These are phyloP conservation scores for Odontomachus brunneus DNA, from an alignment of 1,140 invertebrate species.

Conservation along the genomic window DNA sequence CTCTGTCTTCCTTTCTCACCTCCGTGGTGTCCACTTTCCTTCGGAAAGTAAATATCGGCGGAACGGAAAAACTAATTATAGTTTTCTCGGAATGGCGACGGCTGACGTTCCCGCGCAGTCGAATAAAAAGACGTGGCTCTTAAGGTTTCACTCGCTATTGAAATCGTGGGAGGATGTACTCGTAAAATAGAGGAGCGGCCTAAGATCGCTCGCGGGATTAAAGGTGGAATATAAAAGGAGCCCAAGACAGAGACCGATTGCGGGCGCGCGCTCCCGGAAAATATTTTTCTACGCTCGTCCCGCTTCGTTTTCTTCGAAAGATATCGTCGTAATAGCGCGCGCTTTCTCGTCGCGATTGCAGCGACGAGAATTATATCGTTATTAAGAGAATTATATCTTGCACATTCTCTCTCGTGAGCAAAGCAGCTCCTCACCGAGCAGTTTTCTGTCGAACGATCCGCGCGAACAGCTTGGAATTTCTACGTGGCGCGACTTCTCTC, in stretches of 20 bases:
- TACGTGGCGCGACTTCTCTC: too few species aligned
- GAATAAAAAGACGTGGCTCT: slow-evolving; percentile 36
- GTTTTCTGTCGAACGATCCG: too few species aligned
- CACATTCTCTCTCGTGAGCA: neutral
- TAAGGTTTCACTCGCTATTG: slow-evolving; percentile 40
- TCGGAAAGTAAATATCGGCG: slow-evolving; percentile 63
- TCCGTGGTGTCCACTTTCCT: slow-evolving; percentile 33
- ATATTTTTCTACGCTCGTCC: slow-evolving; percentile 27
- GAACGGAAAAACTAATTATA: slow-evolving; percentile 71
- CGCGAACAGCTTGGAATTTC: too few species aligned
- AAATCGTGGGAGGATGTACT: slow-evolving; percentile 40
- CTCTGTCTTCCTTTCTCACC: neutral
- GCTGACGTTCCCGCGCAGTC: neutral
- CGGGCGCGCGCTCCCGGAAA: slow-evolving; percentile 24
- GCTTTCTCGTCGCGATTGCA: neutral
- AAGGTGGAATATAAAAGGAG: slow-evolving; percentile 28
- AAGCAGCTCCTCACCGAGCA: neutral
- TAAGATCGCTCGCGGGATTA: slow-evolving; percentile 49
- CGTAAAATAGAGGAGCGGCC: slow-evolving; percentile 57
- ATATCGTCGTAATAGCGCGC: neutral
- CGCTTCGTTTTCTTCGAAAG: slow-evolving; percentile 4
- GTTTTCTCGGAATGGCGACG: slow-evolving; percentile 24
- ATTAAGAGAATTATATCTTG: neutral
- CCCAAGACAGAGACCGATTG: slow-evolving; percentile 46
- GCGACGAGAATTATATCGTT: neutral